Base-by-base conservation (phyloP, 2,113 vertebrate species). In the Spheniscus mendiculus region DNA sequence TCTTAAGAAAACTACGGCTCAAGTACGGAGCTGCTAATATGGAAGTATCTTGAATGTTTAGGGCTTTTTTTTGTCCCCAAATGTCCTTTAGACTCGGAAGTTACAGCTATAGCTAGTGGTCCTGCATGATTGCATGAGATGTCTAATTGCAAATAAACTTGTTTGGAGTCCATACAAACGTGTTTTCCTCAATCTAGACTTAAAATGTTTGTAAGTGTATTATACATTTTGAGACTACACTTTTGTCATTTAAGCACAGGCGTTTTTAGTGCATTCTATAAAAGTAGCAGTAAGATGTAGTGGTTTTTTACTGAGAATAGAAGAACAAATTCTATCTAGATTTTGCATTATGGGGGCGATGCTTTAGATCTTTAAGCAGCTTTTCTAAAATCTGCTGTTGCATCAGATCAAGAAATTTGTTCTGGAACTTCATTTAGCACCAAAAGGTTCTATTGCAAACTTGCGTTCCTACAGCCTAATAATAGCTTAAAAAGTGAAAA, bases 81-180 rank as follows among this genome's bases (percentile, higher is more conserved):
- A 80, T 96, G 76, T 97, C 90, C 49, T 89, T 93, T 97, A 98
- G 94, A 93, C 45, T 93, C 2, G 0, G 95, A 97, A 98, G 89
- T 96, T 97, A 94, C 91, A 90, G 97, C 94, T 96, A 72, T 97
- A 97, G 92, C 62, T 98, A 97, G 96, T 97, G 90, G 93, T 97
- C 95, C 97, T 98, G 98, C 98, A 98, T 98, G 98, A 96, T 91
- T 98, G 98, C 98, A 98, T 98, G 98, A 97, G 93, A 96, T 98
- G 97, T 98, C 97, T 98, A 97, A 97, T 98, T 96, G 97, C 97
- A 93, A 98, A 98, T 98, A 98, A 98, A 98, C 93, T 98, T 97
- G 97, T 97, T 97, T 91, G 89, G 96, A 98, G 96, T 98, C 94
- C 93, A 96, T 97, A 96, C 97, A 92, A 81, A 97, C 18, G 98